phyloP scores from a whole-genome alignment of 2,113 vertebrate genomes.

The Columbina picui region DNA sequence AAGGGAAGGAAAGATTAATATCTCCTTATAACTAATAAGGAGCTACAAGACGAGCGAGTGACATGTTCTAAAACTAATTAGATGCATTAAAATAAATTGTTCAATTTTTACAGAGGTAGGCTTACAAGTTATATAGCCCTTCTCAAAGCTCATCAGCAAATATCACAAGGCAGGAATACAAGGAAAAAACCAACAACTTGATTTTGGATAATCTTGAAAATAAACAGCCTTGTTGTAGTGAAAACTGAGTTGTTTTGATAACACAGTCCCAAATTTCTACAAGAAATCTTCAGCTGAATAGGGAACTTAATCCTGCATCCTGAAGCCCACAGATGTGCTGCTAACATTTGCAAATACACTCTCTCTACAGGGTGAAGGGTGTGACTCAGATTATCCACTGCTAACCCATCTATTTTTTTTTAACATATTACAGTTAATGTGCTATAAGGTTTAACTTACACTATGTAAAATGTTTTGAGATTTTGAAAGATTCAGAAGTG shows the following conservation, averaged over 20 bases:
- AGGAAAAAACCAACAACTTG: accelerated
- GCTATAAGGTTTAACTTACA: background rate
- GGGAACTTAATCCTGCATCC: background rate
- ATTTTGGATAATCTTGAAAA: background rate
- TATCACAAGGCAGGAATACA: background rate
- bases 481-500: background rate
- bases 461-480: background rate
- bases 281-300: background rate
- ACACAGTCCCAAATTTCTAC: background rate
- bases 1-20: background rate
- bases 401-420: background rate
- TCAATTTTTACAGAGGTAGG: background rate
- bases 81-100: background rate
- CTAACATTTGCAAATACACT: background rate
- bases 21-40: background rate
- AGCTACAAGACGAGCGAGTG: background rate
- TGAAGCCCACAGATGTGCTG: background rate
- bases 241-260: background rate
- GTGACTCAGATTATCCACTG: background rate
- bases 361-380: background rate
- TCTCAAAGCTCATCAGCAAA: background rate
- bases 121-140: background rate
- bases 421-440: background rate
- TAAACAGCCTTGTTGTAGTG: background rate
- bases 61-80: background rate